Base-by-base conservation (phyloP, 1,140 invertebrate species). In the Eulimnadia texana region DNA sequence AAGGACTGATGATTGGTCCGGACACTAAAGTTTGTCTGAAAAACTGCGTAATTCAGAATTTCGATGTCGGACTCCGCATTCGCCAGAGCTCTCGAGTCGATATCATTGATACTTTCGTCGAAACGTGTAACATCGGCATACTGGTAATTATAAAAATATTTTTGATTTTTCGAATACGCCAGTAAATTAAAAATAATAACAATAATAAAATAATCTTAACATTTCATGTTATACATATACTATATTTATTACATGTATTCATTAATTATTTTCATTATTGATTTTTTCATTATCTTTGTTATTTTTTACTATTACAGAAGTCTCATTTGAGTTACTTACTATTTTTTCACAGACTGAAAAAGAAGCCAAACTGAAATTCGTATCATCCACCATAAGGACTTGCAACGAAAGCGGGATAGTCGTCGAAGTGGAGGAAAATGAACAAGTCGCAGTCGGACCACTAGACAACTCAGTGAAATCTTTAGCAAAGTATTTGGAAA, bases 61-160 rank as follows among this genome's bases (percentile, higher is more conserved):
- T 57, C 20, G 55, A 57, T 57, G 55, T 57, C 20, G 55, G 55
- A 1, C n/a, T 57, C 2, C 24, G 55, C 2, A 33, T 57, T 10
- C 28, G 55, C 27, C 27, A 16, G 16, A 16, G 24, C 2, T 27
- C 27, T 10, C 55, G 29, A 33, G 55, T 29, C 11, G 20, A 29
- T 16, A 16, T 33, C 2, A 29, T 20, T 33, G 1, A 19, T 20
- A 29, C 55, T 10, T 27, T 29, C 22, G 19, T 57, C 11, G 11
- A 16, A 3, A 13, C 27, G 22, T 57, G 55, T 19, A 57, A 57
- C 33, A 33, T 57, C 22, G 55, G 55, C 11, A 57, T 57, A 27
- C 28, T 57, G 10, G 55, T 57, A 57, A 29, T 20, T 24, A 27
- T 56, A 27, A 24, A 11, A 56, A 52, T 2, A 50, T 50, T n/a